Evolutionary conservation across 2,113 vertebrate species (phyloP), one percentile per base, ranked within the genome.

Genomic region (western clawed frog (Xenopus tropicalis)): DNA sequence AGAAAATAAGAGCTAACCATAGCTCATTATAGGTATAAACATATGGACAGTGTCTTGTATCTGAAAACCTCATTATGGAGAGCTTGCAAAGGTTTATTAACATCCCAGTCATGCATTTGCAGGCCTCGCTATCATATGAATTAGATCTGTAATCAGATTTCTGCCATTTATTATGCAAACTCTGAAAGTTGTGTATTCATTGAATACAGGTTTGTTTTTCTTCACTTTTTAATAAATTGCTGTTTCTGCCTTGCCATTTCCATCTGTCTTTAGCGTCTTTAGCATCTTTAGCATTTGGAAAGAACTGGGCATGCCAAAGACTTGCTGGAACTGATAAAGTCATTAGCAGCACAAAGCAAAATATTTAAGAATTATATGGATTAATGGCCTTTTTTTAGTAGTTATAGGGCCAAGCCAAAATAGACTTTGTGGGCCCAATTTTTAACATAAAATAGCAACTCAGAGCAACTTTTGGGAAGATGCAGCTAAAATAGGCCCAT

Each of bases 1-100:
- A 23, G 42, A 48, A 25, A 70, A 24, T 70, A 42, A 22, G 12
- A 13, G 54, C 25, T 65, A 42, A 56, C n/a, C 70, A 57, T 22
- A 72, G 9, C 54, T 56, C 61, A 64, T 16, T 37, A 48, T 25
- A 42, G 6, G 20, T 54, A 63, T 29, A 71, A 63, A 43, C 70
- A 64, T 54, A 72, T 72, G 61, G 70, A 72, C 17, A 72, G 23
- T 72, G 51, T 72, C 61, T 13, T 72, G 61, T 57, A 48, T 29
- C 24, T 72, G 24, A 54, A 54, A 65, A 65, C 61, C 20, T 72
- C 14, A 72, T 72, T 56, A 72, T 37, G 13, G 2, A 12, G 61
- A 65, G 61, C 19, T 19, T 42, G 1, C 23, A 12, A 29, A 23
- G 42, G 61, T 12, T 64, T 56, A 48, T 61, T 56, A 72, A 25